Evolutionary conservation across 2,888 invertebrate species (phyloP).

Genomic region (Galeopsomyia nigrocyanea): DNA sequence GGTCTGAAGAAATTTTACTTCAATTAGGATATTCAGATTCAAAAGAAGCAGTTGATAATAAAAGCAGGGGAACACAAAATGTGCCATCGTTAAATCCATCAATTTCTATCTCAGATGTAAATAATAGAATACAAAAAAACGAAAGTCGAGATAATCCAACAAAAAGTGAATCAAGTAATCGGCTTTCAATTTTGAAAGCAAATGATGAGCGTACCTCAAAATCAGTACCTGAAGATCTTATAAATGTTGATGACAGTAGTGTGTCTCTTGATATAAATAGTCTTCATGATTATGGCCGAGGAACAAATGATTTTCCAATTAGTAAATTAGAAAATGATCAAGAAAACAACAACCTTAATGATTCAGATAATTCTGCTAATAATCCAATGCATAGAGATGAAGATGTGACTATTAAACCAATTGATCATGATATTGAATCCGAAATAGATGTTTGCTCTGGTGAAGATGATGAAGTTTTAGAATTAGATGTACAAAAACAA

Average conservation of each 20-base stretch:
- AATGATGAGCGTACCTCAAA: slow-evolving; percentile 16
- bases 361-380: slow-evolving; percentile 45
- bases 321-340: slow-evolving; percentile 47
- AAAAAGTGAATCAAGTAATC: slow-evolving; percentile 10
- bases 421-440: slow-evolving; percentile 54
- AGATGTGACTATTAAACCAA: slow-evolving; percentile 40
- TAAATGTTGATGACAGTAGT: slow-evolving; percentile 52
- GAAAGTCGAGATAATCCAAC: slow-evolving; percentile 20
- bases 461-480: slow-evolving; percentile 56
- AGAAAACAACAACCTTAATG: slow-evolving; percentile 50
- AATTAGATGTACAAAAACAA: slow-evolving; percentile 50
- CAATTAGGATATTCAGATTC: slow-evolving; percentile 24
- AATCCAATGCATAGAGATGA: slow-evolving; percentile 37
- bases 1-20: slow-evolving; percentile 42
- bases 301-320: slow-evolving; percentile 31
- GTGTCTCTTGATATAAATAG: slow-evolving; percentile 39
- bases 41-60: slow-evolving; percentile 10
- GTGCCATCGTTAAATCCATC: slow-evolving; percentile 1
- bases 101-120: slow-evolving; percentile 2
- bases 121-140: slow-evolving; percentile 1
- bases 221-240: slow-evolving; percentile 46
- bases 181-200: slow-evolving; percentile 17
- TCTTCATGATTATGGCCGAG: slow-evolving; percentile 42
- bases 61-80: slow-evolving; percentile 9
- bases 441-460: slow-evolving; percentile 58